These are phyloP conservation scores for Gavialis gangeticus DNA, from an alignment of 2,113 vertebrate genomes.

Conservation along the genomic window DNA sequence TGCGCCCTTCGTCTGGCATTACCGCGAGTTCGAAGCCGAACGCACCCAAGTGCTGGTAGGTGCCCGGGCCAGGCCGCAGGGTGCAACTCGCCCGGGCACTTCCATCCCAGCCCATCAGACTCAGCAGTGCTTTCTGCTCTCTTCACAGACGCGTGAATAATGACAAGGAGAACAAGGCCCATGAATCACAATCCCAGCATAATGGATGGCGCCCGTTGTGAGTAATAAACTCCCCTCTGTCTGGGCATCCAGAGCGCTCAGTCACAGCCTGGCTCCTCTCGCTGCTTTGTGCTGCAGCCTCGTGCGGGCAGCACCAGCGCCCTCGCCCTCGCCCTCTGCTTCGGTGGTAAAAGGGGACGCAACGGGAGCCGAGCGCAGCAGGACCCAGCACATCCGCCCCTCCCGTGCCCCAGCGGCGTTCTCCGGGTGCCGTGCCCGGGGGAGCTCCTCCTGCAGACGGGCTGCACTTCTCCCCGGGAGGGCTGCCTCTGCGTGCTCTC, in stretches of 20 bases:
- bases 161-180: rapidly evolving
- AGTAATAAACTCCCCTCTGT: background rate
- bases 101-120: rapidly evolving
- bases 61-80: too few relatives aligned
- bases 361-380: too few relatives aligned
- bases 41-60: rapidly evolving
- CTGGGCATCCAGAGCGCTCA: background rate
- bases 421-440: too few relatives aligned
- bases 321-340: rapidly evolving
- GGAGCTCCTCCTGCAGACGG: too few relatives aligned
- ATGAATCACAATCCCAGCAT: background rate
- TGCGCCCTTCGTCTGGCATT: rapidly evolving
- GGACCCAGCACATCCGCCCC: rapidly evolving
- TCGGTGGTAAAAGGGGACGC: rapidly evolving
- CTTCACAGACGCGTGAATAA: background rate
- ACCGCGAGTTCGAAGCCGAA: rapidly evolving
- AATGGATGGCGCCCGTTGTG: rapidly evolving
- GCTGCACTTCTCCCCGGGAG: too few relatives aligned
- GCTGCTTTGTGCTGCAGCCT: background rate
- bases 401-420: too few relatives aligned
- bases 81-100: rapidly evolving
- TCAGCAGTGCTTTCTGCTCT: rapidly evolving
- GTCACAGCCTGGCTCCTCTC: background rate
- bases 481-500: too few relatives aligned
- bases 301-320: rapidly evolving